Evolutionary conservation across 2,113 vertebrate genomes (phyloP).

Genomic region (Sterrhoptilus dennistouni): DNA sequence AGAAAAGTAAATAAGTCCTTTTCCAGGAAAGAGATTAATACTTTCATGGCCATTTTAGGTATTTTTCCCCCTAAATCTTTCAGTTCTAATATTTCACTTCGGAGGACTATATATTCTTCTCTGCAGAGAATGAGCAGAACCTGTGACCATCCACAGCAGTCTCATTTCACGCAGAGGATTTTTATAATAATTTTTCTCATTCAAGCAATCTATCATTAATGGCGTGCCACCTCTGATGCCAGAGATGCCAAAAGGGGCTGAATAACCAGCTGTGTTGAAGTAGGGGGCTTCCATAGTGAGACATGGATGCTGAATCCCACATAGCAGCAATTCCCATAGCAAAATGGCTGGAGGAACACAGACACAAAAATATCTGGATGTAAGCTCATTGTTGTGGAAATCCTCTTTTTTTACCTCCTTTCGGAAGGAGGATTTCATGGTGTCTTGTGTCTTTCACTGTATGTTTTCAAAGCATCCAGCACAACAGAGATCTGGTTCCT

Average conservation of each 20-base stretch:
- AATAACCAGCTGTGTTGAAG: neutral
- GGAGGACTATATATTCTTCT: neutral
- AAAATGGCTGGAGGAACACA: neutral
- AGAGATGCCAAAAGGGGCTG: neutral
- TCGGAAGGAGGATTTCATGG: neutral
- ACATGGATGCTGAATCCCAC: neutral
- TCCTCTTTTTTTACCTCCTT: neutral
- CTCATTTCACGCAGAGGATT: neutral
- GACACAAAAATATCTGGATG: neutral
- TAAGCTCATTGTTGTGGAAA: neutral
- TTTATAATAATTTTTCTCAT: neutral
- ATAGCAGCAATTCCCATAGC: neutral
- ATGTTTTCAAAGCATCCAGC: neutral
- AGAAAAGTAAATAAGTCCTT: neutral
- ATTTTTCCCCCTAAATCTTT: neutral
- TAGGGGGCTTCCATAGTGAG: neutral
- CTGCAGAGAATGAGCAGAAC: neutral
- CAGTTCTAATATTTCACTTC: neutral
- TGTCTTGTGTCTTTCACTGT: neutral
- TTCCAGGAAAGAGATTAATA: neutral
- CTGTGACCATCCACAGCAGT: rapidly evolving
- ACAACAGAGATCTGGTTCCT: neutral
- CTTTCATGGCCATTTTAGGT: neutral
- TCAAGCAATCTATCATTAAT: neutral
- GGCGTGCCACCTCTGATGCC: neutral